Conservation (phyloP, 2,113 vertebrate genomes). For the Festucalex cinctus region DNA sequence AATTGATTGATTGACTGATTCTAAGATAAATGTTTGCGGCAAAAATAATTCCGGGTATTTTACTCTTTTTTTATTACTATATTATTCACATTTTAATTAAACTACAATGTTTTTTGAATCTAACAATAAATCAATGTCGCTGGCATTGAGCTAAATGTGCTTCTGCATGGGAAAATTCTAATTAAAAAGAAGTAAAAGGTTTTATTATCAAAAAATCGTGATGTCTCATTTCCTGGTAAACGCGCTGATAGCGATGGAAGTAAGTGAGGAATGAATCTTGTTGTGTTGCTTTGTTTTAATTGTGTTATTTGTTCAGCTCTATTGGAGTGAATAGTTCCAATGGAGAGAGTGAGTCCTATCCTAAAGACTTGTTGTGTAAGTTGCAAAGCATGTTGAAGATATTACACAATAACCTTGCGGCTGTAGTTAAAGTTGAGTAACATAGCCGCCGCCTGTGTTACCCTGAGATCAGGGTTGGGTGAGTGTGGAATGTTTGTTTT, state of each 20-base stretch:
- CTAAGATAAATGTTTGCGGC: too few species aligned
- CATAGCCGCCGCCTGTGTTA: slow-evolving; percentile 39
- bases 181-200: not conserved
- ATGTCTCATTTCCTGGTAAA: slow-evolving; percentile 15
- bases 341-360: too few species aligned
- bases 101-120: too few species aligned
- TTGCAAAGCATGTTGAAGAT: slow-evolving; percentile 8
- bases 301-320: not conserved
- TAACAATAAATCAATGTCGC: too few species aligned
- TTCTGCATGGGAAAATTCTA: too few species aligned
- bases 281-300: not conserved
- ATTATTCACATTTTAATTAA: too few species aligned
- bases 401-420: slow-evolving; percentile 53
- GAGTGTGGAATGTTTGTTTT: slow-evolving; percentile 52
- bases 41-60: too few species aligned
- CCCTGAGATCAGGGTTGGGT: slow-evolving; percentile 21
- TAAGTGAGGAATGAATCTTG: not conserved
- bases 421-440: slow-evolving; percentile 47
- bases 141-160: too few species aligned
- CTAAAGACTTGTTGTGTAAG: not conserved
- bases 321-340: not conserved
- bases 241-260: not conserved
- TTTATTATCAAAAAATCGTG: slow-evolving; percentile 18
- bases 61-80: too few species aligned
- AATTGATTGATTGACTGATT: too few species aligned